A percentile compares a stretch with the other conserved stretches of the same genome.
Conservation (phyloP, 2,797 vertebrate species). For the Coilia nasus region DNA sequence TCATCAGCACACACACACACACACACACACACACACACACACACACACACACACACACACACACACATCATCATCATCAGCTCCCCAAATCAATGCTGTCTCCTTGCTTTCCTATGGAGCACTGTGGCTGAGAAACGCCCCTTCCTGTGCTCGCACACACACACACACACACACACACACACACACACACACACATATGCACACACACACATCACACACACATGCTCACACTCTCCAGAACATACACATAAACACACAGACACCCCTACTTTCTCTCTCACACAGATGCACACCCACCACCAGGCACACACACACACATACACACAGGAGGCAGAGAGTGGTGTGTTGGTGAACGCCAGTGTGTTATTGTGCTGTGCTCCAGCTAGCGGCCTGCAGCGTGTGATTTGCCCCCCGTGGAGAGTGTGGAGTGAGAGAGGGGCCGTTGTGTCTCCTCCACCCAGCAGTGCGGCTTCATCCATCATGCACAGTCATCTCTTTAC, state of each 20-base stretch:
- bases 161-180: background rate
- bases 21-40: too few species aligned
- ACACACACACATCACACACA: too few species aligned
- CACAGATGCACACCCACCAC: too few species aligned
- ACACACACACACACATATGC: too few species aligned
- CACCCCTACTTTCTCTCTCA: background rate
- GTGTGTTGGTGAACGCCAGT: background rate
- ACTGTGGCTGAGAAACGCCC: background rate
- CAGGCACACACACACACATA: background rate
- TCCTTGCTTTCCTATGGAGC: background rate
- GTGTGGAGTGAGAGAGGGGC: background rate
- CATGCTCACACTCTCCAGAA: background rate
- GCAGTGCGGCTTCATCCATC: background rate
- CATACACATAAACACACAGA: background rate
- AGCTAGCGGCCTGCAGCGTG: background rate
- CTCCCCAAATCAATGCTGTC: conserved; percentile 17
- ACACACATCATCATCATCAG: too few species aligned
- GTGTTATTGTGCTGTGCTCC: background rate
- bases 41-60: too few species aligned
- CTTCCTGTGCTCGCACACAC: background rate
- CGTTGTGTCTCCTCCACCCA: background rate
- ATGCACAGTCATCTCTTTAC: conserved; percentile 1
- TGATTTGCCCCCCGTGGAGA: background rate
- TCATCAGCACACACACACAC: too few species aligned
- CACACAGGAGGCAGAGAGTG: background rate